A percentile compares a stretch with the other conserved stretches of the same genome.
These are phyloP conservation scores for Temnopleurus reevesii DNA, from an alignment of 53 echinoderm and acorn worm species.

Conservation along the genomic window DNA sequence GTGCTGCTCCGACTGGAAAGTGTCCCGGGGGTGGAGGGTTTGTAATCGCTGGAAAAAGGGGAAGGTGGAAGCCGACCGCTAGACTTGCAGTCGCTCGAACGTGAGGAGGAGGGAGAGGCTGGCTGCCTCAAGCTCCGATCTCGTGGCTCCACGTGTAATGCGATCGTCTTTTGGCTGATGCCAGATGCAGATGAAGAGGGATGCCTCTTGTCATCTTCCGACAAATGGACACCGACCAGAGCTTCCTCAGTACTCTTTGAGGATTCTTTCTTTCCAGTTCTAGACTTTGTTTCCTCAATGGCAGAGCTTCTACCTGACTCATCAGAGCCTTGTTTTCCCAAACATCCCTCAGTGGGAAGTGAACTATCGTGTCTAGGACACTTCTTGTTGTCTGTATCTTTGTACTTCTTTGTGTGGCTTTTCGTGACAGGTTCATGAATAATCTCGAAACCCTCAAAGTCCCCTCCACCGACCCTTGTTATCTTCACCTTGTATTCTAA, in stretches of 20 bases:
- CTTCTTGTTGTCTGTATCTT: not conserved
- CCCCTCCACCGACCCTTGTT: conserved; percentile 5
- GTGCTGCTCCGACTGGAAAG: conserved; percentile 49
- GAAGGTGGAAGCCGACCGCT: conserved; percentile 1
- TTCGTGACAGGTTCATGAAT: conserved; percentile 24
- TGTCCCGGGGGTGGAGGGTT: conserved; percentile 46
- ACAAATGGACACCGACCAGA: too few relatives aligned
- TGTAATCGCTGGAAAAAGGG: conserved; percentile 42
- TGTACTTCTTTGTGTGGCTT: not conserved
- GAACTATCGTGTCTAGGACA: not conserved
- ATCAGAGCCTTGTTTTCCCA: not conserved
- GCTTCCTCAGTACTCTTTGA: not conserved
- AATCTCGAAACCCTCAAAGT: conserved; percentile 45
- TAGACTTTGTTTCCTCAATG: not conserved
- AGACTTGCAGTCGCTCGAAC: not conserved
- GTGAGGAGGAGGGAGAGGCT: not conserved
- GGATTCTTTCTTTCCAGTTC: not conserved
- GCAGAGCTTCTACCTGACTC: not conserved
- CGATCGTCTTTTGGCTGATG: not conserved
- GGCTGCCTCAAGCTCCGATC: not conserved
- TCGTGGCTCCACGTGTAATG: not conserved
- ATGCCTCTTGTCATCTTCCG: not conserved
- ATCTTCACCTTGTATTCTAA: conserved; percentile 45
- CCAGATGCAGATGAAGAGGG: not conserved
- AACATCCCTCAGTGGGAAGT: not conserved